Conservation (phyloP, 2,888 invertebrate species). For the Cyclophora punctaria region DNA sequence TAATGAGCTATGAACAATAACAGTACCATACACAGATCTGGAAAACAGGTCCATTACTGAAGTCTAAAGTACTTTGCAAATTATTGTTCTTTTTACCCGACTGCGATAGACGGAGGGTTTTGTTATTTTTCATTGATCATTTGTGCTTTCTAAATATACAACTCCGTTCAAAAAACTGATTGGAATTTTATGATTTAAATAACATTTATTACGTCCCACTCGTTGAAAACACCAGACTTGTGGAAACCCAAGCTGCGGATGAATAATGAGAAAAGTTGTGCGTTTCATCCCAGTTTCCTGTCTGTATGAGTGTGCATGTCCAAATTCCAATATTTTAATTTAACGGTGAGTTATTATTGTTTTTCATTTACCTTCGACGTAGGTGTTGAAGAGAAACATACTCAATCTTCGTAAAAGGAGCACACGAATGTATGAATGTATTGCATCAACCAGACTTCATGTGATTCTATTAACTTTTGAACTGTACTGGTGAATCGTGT, state of each 20-base stretch:
- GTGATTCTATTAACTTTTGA: no score
- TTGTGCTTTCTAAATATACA: background rate
- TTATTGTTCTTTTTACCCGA: no score
- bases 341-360: constrained; percentile 1
- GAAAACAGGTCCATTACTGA: background rate
- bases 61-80: no score
- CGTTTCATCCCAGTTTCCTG: constrained; percentile 7
- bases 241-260: constrained; percentile 17
- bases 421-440: no score
- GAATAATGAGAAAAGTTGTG: constrained; percentile 30
- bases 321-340: constrained; percentile 1
- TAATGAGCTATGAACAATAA: constrained; percentile 4
- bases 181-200: background rate
- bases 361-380: background rate
- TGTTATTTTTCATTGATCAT: no score
- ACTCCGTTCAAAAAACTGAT: background rate
- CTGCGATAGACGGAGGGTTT: no score
- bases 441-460: no score
- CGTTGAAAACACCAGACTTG: constrained; percentile 12
- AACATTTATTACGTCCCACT: background rate
- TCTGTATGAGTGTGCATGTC: no score
- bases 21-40: constrained; percentile 7
- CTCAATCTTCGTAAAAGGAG: no score
- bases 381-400: no score
- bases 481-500: no score